Evolutionary conservation across 2,797 vertebrate species (phyloP), one percentile per base, ranked within the genome.

Genomic region (Moxostoma hubbsi): DNA sequence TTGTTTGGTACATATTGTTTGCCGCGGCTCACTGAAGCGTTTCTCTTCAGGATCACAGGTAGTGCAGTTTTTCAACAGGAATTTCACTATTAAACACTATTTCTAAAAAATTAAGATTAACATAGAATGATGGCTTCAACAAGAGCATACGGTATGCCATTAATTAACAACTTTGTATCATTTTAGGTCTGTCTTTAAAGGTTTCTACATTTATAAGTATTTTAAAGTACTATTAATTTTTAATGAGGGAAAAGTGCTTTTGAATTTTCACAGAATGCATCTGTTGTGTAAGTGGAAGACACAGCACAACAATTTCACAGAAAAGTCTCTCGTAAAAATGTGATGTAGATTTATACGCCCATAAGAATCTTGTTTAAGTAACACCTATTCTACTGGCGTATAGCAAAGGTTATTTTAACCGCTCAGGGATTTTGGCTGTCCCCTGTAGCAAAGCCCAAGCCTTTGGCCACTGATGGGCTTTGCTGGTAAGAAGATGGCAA

Each of bases 401-500:
- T 75, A 71, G 46, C 8, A 62, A 43, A 73, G 64, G 49, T 69
- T 79, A 55, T 57, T 73, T 55, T 15, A 63, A n/a, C 15, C 54
- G 1, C 45, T 64, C 10, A 16, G 76, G 50, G 58, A 13, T 62
- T 70, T 73, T 24, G 9, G 13, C 16, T 15, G 43, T 77, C 69
- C 69, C 75, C 75, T 18, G 51, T 51, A 61, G 80, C 75, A 16
- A 59, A 68, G 43, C 50, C 58, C 49, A 47, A 55, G 68, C 68
- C 24, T n/a, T 24, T 51, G 65, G 53, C 59, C 67, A 77, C 9
- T 16, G 18, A 47, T 61, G 57, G 55, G 55, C 65, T 46, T 53
- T 11, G 47, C 53, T 77, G 76, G 82, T 81, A 66, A 54, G 64
- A 58, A 24, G 79, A 88, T 80, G 85, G 84, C 74, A 81, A 84